A percentile compares a stretch with the other conserved stretches of the same genome.
Conservation (phyloP, 2,888 invertebrate genomes). For the Drosophila maculinotata region DNA sequence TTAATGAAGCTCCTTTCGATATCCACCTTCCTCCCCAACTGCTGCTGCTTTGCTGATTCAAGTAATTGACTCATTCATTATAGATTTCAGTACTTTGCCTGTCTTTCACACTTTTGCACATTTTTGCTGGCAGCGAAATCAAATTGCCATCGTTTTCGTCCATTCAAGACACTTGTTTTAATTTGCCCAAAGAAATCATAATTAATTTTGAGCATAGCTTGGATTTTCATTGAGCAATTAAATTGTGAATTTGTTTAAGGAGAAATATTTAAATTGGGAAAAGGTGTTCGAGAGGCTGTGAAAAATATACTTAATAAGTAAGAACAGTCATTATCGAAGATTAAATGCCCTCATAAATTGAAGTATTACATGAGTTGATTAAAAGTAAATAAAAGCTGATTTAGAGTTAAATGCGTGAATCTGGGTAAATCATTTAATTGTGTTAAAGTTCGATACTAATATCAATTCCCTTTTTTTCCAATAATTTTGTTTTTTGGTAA, state of each 20-base stretch:
- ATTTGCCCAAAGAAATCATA: slow-evolving; percentile 26
- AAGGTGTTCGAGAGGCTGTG: not conserved
- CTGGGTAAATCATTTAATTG: no score
- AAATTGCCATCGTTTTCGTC: slow-evolving; percentile 36
- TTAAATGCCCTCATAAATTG: not conserved
- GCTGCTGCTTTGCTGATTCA: not conserved
- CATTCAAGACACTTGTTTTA: slow-evolving; percentile 24
- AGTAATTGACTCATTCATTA: slow-evolving; percentile 56
- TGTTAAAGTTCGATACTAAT: no score
- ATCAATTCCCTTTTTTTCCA: no score
- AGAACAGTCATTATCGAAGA: not conserved
- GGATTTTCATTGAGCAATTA: slow-evolving; percentile 30
- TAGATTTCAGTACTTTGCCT: slow-evolving; percentile 17
- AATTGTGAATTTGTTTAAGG: slow-evolving; percentile 3
- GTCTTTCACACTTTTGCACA: slow-evolving; percentile 15
- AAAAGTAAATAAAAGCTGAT: no score
- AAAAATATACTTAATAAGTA: not conserved
- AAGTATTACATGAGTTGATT: no score
- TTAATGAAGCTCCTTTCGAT: slow-evolving; percentile 35
- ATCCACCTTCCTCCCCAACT: not conserved
- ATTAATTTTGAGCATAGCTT: slow-evolving; percentile 31
- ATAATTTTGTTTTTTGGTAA: no score
- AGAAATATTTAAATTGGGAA: no score
- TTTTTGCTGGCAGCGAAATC: slow-evolving; percentile 14
- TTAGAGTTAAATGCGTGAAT: no score